phyloP scores from a whole-genome alignment of 1,140 invertebrate genomes.

The Akabosia matsudoensis region DNA sequence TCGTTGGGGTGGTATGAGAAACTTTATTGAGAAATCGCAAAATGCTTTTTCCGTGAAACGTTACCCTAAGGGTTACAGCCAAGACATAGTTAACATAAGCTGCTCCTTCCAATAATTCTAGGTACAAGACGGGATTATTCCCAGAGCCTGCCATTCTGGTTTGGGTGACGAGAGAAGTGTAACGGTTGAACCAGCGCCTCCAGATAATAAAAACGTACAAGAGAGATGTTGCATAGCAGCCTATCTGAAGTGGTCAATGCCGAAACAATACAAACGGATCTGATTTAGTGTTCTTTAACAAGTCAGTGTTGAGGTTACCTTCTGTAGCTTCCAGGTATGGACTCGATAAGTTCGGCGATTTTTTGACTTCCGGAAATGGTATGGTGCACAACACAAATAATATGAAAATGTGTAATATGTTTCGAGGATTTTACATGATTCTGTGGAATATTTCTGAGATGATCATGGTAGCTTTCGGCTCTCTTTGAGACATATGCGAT shows the following conservation, averaged over 20 bases:
- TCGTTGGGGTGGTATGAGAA: too few species aligned
- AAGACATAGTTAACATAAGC: background rate
- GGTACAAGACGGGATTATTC: background rate
- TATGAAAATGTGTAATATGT: background rate
- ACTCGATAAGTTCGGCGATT: background rate
- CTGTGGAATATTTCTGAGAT: background rate
- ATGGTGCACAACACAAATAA: background rate
- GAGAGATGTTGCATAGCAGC: background rate
- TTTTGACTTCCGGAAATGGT: background rate
- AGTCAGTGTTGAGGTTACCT: background rate
- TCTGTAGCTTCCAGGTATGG: background rate
- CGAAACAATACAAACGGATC: background rate
- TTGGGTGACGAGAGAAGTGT: background rate
- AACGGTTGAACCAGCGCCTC: background rate
- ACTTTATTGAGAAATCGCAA: background rate
- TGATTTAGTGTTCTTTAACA: background rate
- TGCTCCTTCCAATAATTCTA: background rate
- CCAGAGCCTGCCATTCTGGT: background rate
- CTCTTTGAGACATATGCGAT: too few species aligned
- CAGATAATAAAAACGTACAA: background rate
- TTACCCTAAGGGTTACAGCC: background rate
- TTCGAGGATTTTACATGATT: background rate
- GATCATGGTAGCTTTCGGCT: too few species aligned
- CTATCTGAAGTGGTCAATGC: background rate
- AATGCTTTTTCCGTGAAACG: background rate